Conservation (phyloP, 2,888 invertebrate genomes). For the Seira ritae region DNA sequence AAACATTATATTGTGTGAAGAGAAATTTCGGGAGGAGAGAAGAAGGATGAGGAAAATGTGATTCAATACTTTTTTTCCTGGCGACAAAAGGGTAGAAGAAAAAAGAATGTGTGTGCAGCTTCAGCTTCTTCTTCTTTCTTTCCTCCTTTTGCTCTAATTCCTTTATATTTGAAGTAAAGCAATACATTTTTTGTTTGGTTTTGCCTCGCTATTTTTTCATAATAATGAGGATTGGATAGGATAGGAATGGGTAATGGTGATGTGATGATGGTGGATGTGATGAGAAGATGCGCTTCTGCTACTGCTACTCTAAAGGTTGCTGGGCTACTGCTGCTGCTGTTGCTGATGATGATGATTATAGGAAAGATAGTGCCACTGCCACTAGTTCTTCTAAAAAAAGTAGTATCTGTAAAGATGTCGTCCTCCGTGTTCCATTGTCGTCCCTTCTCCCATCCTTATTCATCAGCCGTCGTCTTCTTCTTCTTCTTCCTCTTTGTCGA, state of each 20-base stretch:
- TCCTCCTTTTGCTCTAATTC: not conserved
- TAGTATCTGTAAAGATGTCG: not conserved
- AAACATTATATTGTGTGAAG: not conserved
- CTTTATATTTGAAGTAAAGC: not conserved
- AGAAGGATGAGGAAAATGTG: not conserved
- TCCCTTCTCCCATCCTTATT: conserved; percentile 45
- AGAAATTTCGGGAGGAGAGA: not conserved
- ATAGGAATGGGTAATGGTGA: no score
- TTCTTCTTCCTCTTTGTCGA: not conserved
- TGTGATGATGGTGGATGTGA: conserved; percentile 16
- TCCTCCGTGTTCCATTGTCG: conserved; percentile 35
- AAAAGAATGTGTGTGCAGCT: not conserved
- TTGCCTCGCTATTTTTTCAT: not conserved
- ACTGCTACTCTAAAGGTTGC: not conserved
- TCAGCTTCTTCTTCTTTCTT: no score
- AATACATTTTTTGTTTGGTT: not conserved
- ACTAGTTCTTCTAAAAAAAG: no score
- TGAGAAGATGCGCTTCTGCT: conserved; percentile 24
- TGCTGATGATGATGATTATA: not conserved
- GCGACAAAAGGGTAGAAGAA: not conserved
- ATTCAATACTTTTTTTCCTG: not conserved
- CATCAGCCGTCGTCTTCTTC: conserved; percentile 27
- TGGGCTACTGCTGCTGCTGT: not conserved
- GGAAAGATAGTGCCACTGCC: no score
- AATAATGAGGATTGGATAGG: not conserved